Evolutionary conservation across 2,888 invertebrate genomes (phyloP), one percentile per base, ranked within the genome.

Genomic region (Pristionchus exspectatus): DNA sequence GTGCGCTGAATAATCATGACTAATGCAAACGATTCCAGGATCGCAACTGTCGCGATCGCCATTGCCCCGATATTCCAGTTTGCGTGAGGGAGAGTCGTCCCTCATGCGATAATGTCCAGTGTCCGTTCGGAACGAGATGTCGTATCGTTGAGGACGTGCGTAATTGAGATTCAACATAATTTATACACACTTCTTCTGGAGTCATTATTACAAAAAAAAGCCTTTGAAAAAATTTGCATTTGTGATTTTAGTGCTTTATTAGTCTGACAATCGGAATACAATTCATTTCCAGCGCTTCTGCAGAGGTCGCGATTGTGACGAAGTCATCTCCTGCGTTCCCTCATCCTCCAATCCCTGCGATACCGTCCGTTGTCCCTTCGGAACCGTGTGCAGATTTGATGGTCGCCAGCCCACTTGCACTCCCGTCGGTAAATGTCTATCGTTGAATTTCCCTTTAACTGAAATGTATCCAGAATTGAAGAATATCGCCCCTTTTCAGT

Each of bases 81-180:
- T 81, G 77, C 9, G 77, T 81, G 50, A 44, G 77, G 24, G 50
- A 81, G 24, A 81, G 50, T n/a, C 24, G 77, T 4, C 50, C 77
- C n/a, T 81, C 77, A n/a, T 81, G 77, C 77, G 50, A 50, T 7
- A 44, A 50, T 38, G 77, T 81, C 18, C 77, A 81, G 50, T 81
- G 77, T n/a, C 77, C 77, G 0, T 81, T 50, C 44, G 77, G 77
- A 44, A 50, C 50, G 50, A 44, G 44, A 50, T 81, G 77, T n/a
- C 44, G 50, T 2, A 4, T 81, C n/a, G 50, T 50, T 10, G 77
- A 81, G 16, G 77, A 81, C 4, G 77, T 50, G 4, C 21, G 14
- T 38, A n/a, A n/a, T n/a, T n/a, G n/a, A n/a, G n/a, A n/a, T n/a
- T n/a, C n/a, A n/a, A n/a, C n/a, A n/a, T n/a, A n/a, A n/a, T n/a